Conservation (phyloP, 1,140 invertebrate genomes). For the Sarcophaga bullata region DNA sequence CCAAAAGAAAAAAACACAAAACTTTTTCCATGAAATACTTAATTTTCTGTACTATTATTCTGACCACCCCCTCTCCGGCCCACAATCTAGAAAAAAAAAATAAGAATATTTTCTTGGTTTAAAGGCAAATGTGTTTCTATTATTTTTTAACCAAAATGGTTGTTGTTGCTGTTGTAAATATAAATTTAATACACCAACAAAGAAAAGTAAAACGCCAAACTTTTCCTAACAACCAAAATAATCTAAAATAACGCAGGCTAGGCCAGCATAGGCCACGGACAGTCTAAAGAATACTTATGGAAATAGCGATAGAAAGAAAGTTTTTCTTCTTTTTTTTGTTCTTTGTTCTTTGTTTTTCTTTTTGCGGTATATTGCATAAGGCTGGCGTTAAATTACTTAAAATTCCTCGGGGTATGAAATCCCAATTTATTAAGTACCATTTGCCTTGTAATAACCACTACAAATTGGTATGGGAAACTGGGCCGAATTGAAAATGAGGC, state of each 20-base stretch:
- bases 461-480: conserved; percentile 12
- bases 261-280: too few relatives aligned
- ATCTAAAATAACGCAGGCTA: neutral
- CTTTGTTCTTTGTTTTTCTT: too few relatives aligned
- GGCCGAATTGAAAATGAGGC: neutral
- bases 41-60: neutral
- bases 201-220: neutral
- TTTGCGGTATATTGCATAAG: neutral
- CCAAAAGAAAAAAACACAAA: too few relatives aligned
- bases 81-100: conserved; percentile 3
- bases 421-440: conserved; percentile 12
- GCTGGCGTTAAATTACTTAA: conserved; percentile 40
- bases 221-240: neutral
- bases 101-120: conserved; percentile 28
- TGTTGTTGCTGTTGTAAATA: neutral
- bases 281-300: neutral
- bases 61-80: neutral
- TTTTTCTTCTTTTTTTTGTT: neutral
- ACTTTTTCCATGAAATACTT: neutral
- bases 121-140: conserved; percentile 33
- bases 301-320: neutral
- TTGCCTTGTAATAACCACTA: neutral
- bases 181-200: neutral
- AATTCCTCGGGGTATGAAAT: conserved; percentile 35
- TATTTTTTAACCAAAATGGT: neutral